A percentile compares a stretch with the other conserved stretches of the same genome.
phyloP scores from a whole-genome alignment of 1,140 invertebrate species.

The Lasioglossum baleicum region DNA sequence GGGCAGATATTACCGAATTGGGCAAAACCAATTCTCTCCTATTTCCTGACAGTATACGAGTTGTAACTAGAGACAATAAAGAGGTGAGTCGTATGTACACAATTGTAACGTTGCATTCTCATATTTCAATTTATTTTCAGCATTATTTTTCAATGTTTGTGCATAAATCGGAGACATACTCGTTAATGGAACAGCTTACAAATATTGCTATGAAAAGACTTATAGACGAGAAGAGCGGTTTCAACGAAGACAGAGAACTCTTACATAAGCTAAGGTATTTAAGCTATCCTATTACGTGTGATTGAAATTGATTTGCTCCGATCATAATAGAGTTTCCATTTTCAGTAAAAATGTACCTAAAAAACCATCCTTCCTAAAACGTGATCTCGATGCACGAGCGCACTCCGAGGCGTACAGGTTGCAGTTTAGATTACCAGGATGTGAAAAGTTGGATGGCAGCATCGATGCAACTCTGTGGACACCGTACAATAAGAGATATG shows the following conservation, averaged over 20 bases:
- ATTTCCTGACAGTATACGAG: constrained; percentile 92
- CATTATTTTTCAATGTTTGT: constrained; percentile 95
- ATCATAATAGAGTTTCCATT: constrained; percentile 31
- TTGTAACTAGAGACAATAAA: constrained; percentile 89
- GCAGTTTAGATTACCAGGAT: constrained; percentile 91
- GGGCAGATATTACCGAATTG: constrained; percentile 89
- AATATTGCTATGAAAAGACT: constrained; percentile 98
- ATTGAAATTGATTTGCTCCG: constrained; percentile 23
- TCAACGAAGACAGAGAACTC: constrained; percentile 91
- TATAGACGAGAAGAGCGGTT: constrained; percentile 92
- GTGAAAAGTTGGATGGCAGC: constrained; percentile 95
- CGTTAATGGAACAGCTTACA: constrained; percentile 95
- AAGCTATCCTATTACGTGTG: background rate
- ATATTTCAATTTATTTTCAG: constrained; percentile 78
- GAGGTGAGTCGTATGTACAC: constrained; percentile 75
- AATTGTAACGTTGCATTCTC: background rate
- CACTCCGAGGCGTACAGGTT: constrained; percentile 93
- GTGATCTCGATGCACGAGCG: constrained; percentile 96
- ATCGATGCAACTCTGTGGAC: constrained; percentile 95
- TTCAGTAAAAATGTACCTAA: constrained; percentile 90
- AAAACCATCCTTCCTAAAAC: constrained; percentile 92
- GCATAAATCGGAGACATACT: constrained; percentile 93
- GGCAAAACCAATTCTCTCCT: constrained; percentile 88
- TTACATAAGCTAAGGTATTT: constrained; percentile 87
- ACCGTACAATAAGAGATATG: constrained; percentile 95